phyloP scores from a whole-genome alignment of 2,797 vertebrate genomes.

The Peromyscus nudipes region DNA sequence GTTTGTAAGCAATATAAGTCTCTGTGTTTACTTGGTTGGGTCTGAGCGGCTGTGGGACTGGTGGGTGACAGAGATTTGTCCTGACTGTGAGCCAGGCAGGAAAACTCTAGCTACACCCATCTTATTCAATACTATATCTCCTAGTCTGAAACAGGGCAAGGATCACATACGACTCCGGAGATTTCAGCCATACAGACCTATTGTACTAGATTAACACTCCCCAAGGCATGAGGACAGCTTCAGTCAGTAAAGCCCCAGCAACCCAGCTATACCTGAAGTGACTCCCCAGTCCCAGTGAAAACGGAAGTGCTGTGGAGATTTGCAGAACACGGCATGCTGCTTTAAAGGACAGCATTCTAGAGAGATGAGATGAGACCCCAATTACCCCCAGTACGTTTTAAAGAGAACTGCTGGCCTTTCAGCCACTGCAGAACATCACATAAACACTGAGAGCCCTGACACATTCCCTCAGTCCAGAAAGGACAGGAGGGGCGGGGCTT shows the following conservation, averaged over 20 bases:
- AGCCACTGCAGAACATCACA: slow-evolving; percentile 34
- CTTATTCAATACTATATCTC: not conserved
- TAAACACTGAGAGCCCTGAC: slow-evolving; percentile 40
- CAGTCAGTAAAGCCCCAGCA: slow-evolving; percentile 49
- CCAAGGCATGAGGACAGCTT: not conserved
- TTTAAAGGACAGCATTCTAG: slow-evolving; percentile 36
- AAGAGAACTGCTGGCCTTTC: slow-evolving; percentile 31
- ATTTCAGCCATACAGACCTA: not conserved
- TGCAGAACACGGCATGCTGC: not conserved
- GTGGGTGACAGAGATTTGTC: too few relatives aligned
- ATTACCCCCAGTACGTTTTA: slow-evolving; percentile 58
- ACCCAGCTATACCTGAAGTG: not conserved
- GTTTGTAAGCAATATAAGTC: too few relatives aligned
- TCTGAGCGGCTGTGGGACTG: too few relatives aligned
- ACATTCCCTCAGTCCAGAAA: not conserved
- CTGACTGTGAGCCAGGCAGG: too few relatives aligned
- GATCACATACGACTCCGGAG: not conserved
- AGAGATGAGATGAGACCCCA: slow-evolving; percentile 54
- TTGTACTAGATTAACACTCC: not conserved
- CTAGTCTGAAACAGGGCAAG: not conserved
- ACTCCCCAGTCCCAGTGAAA: not conserved
- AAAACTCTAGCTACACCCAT: too few relatives aligned
- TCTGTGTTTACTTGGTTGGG: too few relatives aligned
- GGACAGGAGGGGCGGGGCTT: not conserved
- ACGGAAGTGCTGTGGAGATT: not conserved